phyloP scores from a whole-genome alignment of 2,113 vertebrate species.

The Morone saxatilis region DNA sequence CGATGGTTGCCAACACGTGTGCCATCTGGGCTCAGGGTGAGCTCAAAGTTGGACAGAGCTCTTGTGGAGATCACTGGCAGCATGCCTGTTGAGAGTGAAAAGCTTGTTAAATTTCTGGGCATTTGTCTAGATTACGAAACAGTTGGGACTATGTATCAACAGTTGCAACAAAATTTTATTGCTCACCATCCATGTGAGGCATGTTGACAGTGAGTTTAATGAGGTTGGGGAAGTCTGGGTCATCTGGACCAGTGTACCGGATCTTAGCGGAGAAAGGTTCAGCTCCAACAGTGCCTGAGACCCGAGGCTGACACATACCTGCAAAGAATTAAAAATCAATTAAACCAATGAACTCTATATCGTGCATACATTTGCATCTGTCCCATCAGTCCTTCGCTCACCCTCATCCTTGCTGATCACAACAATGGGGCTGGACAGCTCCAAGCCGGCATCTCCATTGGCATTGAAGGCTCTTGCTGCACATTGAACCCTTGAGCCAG shows the following conservation, averaged over 20 bases:
- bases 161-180: not conserved
- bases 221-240: slow-evolving; percentile 85
- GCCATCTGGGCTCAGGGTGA: slow-evolving; percentile 87
- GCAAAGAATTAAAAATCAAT: slow-evolving; percentile 12
- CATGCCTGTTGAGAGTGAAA: slow-evolving; percentile 82
- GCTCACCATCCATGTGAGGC: slow-evolving; percentile 87
- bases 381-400: slow-evolving; percentile 52
- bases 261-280: slow-evolving; percentile 89
- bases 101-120: not conserved
- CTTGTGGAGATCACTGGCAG: slow-evolving; percentile 88
- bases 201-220: slow-evolving; percentile 85
- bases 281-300: slow-evolving; percentile 84
- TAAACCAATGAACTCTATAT: not conserved
- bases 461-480: slow-evolving; percentile 86
- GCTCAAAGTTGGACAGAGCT: slow-evolving; percentile 88
- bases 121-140: not conserved
- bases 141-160: not conserved
- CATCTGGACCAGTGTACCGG: slow-evolving; percentile 83
- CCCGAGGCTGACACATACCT: slow-evolving; percentile 86
- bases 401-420: slow-evolving; percentile 86
- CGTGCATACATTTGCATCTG: accelerated
- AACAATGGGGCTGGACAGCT: slow-evolving; percentile 85
- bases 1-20: slow-evolving; percentile 88
- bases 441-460: slow-evolving; percentile 86
- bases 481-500: slow-evolving; percentile 87